These are phyloP conservation scores for Temnopleurus reevesii DNA, from an alignment of 53 echinoderm and acorn worm genomes.

Conservation along the genomic window DNA sequence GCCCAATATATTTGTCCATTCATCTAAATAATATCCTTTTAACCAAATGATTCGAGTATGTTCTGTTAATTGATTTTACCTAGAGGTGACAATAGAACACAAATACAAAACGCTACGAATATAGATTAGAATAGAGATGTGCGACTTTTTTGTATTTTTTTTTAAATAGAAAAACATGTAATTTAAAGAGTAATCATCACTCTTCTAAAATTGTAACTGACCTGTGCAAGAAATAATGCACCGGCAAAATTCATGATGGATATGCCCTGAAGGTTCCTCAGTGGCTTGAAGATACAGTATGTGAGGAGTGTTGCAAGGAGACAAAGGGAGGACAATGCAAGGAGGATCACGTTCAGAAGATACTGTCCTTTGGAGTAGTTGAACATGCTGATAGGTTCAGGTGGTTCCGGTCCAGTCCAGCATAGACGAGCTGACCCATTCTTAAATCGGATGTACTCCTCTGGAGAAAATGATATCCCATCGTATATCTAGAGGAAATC, in stretches of 20 bases:
- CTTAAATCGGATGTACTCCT: neutral
- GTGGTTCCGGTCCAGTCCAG: constrained; percentile 3
- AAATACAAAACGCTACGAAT: too few relatives aligned
- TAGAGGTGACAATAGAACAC: too few relatives aligned
- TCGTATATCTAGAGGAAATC: constrained; percentile 17
- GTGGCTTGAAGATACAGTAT: neutral
- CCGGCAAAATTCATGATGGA: constrained; percentile 7
- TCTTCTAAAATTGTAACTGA: neutral
- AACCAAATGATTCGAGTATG: too few relatives aligned
- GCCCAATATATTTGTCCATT: neutral
- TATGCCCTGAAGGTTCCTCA: constrained; percentile 30
- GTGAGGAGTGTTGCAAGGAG: neutral
- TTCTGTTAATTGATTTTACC: neutral
- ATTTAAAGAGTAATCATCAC: neutral
- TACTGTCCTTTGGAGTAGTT: neutral
- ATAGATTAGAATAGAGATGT: neutral
- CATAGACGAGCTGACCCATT: constrained; percentile 1
- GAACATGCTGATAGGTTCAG: neutral
- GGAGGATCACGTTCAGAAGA: neutral
- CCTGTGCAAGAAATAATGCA: constrained; percentile 5
- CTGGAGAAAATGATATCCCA: neutral
- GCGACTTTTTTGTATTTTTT: neutral
- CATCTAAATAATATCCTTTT: too few relatives aligned
- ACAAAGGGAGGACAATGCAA: neutral
- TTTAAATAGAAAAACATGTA: too few relatives aligned